A percentile compares a stretch with the other conserved stretches of the same genome.
Evolutionary conservation across 2,797 vertebrate species (phyloP).

Genomic region (Bovichtus diacanthus): DNA sequence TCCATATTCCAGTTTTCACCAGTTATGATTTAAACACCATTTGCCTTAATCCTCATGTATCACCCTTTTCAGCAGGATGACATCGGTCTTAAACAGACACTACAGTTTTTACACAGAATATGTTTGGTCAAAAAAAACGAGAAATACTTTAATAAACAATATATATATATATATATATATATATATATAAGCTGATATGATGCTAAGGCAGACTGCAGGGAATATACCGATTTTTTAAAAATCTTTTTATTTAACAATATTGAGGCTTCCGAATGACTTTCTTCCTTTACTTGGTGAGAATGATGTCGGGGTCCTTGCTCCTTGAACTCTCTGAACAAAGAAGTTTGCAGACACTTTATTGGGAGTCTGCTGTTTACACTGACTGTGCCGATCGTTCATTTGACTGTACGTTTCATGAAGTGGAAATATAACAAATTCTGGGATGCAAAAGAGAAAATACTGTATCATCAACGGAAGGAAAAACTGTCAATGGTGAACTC

Average conservation of each 20-base stretch:
- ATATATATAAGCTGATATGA: too few relatives aligned
- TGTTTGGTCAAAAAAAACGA: background rate
- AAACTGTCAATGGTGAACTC: background rate
- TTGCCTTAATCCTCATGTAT: background rate
- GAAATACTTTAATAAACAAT: background rate
- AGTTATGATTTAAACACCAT: background rate
- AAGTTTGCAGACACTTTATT: background rate
- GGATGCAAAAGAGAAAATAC: background rate
- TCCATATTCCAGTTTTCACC: background rate
- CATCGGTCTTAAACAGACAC: background rate
- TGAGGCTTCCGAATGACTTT: too few relatives aligned
- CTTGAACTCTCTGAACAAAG: background rate
- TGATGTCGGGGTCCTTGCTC: background rate
- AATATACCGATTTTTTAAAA: background rate
- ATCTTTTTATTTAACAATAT: too few relatives aligned
- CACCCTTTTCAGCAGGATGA: background rate
- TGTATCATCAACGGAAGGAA: background rate
- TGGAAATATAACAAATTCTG: background rate
- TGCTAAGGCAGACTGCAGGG: too few relatives aligned
- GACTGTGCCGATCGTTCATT: slow-evolving; percentile 2
- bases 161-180: too few relatives aligned
- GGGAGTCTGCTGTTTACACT: slow-evolving; percentile 21
- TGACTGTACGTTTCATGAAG: too few relatives aligned
- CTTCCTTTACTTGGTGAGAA: background rate
- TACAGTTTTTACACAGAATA: background rate